Conservation (phyloP, 2,888 invertebrate genomes). For the Charanyca ferruginea region DNA sequence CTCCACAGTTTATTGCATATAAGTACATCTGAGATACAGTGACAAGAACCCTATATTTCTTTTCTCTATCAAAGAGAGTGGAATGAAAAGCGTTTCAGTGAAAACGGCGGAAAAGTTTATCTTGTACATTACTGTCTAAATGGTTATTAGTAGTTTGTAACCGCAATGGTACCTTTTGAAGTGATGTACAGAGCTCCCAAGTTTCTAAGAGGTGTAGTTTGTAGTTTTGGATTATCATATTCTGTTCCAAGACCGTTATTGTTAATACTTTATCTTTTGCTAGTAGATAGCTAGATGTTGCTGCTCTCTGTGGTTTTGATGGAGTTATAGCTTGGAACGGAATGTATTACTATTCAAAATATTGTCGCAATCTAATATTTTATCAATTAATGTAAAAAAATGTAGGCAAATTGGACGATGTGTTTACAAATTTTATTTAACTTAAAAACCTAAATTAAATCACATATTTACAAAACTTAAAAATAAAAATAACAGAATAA, state of each 20-base stretch:
- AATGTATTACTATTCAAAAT: not conserved
- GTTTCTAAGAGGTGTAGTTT: conserved; percentile 43
- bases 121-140: conserved; percentile 35
- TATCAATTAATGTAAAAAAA: too few species aligned
- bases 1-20: conserved; percentile 2
- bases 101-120: conserved; percentile 32
- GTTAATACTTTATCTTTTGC: conserved; percentile 3
- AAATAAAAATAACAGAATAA: too few species aligned
- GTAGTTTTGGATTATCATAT: conserved; percentile 42
- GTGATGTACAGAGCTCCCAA: conserved; percentile 28
- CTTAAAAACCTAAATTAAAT: too few species aligned
- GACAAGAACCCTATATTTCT: conserved; percentile 13
- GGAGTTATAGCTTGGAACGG: not conserved
- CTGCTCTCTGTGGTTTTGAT: not conserved
- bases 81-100: conserved; percentile 12
- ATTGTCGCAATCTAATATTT: too few species aligned
- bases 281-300: not conserved
- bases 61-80: conserved; percentile 3
- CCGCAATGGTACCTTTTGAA: conserved; percentile 36
- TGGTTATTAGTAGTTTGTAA: conserved; percentile 46
- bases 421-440: too few species aligned
- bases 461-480: too few species aligned
- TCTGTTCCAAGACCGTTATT: conserved; percentile 19
- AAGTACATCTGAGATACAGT: not conserved
- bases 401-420: too few species aligned